Percentiles rank a stretch among this genome's conserved stretches.
phyloP scores from a whole-genome alignment of 2,888 invertebrate genomes.

The Limnephilus auricula region DNA sequence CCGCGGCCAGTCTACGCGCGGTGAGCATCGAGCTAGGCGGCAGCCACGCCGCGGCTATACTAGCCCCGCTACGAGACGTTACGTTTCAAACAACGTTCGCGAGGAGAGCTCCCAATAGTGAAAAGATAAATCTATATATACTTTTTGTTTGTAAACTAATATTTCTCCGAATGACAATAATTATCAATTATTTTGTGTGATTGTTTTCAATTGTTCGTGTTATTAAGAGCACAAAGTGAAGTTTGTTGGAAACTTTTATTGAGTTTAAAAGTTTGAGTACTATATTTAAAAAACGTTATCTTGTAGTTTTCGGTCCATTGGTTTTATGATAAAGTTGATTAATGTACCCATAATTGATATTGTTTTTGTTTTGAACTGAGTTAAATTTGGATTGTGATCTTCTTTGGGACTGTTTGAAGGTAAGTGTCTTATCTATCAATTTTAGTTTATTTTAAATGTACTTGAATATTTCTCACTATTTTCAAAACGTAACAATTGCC shows the following conservation, averaged over 20 bases:
- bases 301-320: neutral
- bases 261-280: neutral
- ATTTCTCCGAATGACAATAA: neutral
- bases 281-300: neutral
- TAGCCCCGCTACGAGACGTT: neutral
- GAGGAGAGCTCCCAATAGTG: neutral
- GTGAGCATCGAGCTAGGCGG: neutral
- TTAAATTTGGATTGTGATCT: neutral
- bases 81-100: neutral
- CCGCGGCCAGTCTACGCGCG: slow-evolving; percentile 36
- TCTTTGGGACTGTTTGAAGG: neutral
- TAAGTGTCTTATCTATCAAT: neutral
- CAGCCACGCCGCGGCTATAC: neutral
- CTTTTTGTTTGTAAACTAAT: neutral
- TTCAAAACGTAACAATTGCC: neutral
- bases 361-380: neutral
- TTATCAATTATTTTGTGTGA: neutral
- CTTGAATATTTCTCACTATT: neutral
- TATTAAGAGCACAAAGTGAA: neutral
- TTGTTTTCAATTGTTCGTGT: slow-evolving; percentile 2
- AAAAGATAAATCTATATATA: neutral
- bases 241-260: neutral
- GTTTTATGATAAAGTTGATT: neutral
- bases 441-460: neutral
- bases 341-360: neutral